Base-by-base conservation (phyloP, 2,797 vertebrate genomes). In the Hydrocynus forskahlii region DNA sequence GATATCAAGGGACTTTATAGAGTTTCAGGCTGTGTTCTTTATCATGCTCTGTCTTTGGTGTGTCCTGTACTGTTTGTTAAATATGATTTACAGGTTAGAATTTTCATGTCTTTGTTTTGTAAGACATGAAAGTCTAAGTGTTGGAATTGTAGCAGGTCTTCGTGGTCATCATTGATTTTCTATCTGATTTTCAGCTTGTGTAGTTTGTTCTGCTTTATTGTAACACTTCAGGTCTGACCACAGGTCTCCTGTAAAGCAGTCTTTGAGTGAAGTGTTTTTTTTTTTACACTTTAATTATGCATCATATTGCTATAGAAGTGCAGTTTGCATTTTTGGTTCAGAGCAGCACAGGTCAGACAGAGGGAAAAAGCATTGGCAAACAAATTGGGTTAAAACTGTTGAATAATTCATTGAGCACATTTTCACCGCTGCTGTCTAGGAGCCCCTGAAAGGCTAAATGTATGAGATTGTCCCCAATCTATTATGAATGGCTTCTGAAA, bases 381-480 rank as follows among this genome's bases (percentile, higher is more conserved):
- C 21, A 70, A 83, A 72, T 50, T 60, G 48, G 63, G 73, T 80
- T 81, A 76, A 84, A 75, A 38, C 19, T 55, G 62, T 70, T 86
- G 17, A 82, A 81, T 84, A 71, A 82, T 72, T 80, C 54, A 80
- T 80, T 70, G n/a, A 23, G 43, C 57, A 55, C n/a, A 55, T 84
- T 68, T 72, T 63, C 62, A 67, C 10, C 5, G 43, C 75, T 60
- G 72, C 70, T 48, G 64, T 62, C 63, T 54, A 55, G 19, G 52
- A 76, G 76, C 73, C 64, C 23, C 69, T 55, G 81, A 40, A 80
- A 73, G 68, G 17, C 21, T 71, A 60, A 70, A 79, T 69, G 60
- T 55, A 57, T 10, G 48, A 60, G 62, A 74, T 13, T 6, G 10
- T n/a, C 38, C 62, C 70, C 52, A 17, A 40, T 35, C 35, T 25